Conservation (phyloP, 2,113 vertebrate genomes). For the Microtus oregoni region DNA sequence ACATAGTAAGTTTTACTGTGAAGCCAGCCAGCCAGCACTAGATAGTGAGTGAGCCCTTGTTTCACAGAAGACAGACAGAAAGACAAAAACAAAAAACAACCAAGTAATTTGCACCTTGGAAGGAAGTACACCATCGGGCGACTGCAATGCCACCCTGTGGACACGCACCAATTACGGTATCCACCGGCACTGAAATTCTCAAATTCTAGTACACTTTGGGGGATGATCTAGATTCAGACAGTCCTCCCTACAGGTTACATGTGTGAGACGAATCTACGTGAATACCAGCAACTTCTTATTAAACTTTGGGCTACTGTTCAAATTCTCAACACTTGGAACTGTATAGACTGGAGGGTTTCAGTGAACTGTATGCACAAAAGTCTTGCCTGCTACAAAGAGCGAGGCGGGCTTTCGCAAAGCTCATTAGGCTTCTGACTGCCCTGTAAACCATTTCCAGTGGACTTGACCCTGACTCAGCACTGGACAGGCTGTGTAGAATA, state of each 20-base stretch:
- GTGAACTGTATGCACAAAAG: not conserved
- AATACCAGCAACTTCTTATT: not conserved
- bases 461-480: not conserved
- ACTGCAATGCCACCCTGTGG: not conserved
- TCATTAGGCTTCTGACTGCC: accelerated
- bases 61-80: not conserved
- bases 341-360: accelerated
- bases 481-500: not conserved
- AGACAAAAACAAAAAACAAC: not conserved
- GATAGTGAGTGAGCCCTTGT: not conserved
- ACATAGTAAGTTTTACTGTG: not conserved
- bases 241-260: not conserved
- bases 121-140: not conserved
- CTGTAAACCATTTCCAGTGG: not conserved
- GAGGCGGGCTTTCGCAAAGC: too few relatives aligned
- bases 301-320: not conserved
- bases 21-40: not conserved
- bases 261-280: not conserved
- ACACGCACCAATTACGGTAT: too few relatives aligned
- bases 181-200: not conserved
- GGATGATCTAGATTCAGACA: not conserved
- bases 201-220: not conserved
- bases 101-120: too few relatives aligned
- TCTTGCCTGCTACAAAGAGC: not conserved
- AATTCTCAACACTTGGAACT: not conserved